These are phyloP conservation scores for Glaucidium brasilianum DNA, from an alignment of 2,113 vertebrate species.

Conservation along the genomic window DNA sequence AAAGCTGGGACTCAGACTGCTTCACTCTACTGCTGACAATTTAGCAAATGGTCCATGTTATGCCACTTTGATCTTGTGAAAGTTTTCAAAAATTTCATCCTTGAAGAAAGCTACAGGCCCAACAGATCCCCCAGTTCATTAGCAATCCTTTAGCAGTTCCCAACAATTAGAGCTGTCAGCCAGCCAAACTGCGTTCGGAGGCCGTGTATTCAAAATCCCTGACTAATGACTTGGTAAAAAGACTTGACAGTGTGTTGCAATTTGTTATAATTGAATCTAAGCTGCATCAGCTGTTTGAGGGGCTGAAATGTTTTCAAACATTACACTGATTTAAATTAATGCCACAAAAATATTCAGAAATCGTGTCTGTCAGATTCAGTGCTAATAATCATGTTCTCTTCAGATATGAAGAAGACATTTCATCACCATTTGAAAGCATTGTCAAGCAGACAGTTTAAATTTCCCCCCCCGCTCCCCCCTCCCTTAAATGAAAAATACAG, in stretches of 20 bases:
- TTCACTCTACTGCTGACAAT: conserved; percentile 75
- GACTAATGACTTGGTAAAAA: conserved; percentile 89
- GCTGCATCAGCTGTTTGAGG: conserved; percentile 86
- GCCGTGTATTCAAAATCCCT: conserved; percentile 74
- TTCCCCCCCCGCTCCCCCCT: neutral
- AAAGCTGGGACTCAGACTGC: conserved; percentile 63
- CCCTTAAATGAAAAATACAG: conserved; percentile 36
- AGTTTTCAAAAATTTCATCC: conserved; percentile 79
- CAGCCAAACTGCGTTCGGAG: conserved; percentile 59
- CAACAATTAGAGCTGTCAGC: conserved; percentile 85
- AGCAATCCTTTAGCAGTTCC: conserved; percentile 83
- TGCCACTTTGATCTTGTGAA: conserved; percentile 80
- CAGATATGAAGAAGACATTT: conserved; percentile 54
- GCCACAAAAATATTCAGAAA: conserved; percentile 65
- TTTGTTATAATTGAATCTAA: conserved; percentile 87
- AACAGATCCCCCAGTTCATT: conserved; percentile 83
- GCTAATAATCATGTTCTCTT: conserved; percentile 60
- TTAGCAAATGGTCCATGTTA: conserved; percentile 78
- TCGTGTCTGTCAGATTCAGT: conserved; percentile 62
- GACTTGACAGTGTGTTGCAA: conserved; percentile 83
- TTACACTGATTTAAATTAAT: conserved; percentile 85
- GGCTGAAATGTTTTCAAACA: conserved; percentile 83
- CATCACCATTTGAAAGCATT: conserved; percentile 60
- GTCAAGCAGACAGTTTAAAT: conserved; percentile 55
- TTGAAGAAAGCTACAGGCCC: conserved; percentile 74